phyloP scores from a whole-genome alignment of 2,797 vertebrate species.

The Tadarida brasiliensis region DNA sequence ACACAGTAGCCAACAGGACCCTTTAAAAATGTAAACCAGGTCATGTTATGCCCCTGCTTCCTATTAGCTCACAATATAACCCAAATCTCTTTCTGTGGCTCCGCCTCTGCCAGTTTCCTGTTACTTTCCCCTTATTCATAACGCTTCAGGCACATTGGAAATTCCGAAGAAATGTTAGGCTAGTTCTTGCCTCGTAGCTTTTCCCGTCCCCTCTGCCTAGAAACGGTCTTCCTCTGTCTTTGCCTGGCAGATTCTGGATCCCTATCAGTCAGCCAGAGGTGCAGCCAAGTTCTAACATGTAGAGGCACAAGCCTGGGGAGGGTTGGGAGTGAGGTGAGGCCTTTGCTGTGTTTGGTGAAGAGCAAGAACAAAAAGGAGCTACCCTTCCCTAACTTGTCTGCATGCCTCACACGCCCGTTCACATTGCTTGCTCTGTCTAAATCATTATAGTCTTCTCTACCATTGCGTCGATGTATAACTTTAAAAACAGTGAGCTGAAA shows the following conservation, averaged over 20 bases:
- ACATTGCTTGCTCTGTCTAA: neutral
- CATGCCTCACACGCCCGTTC: neutral
- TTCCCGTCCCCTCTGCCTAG: neutral
- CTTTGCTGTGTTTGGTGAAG: neutral
- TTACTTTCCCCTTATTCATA: neutral
- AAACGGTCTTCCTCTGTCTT: neutral
- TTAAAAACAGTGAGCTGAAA: neutral
- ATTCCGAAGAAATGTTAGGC: neutral
- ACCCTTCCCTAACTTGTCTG: neutral
- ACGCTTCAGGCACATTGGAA: neutral
- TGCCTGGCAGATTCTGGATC: neutral
- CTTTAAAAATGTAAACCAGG: neutral
- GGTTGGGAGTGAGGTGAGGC: neutral
- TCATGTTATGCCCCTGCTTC: neutral
- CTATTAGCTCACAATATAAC: neutral
- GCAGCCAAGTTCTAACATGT: neutral
- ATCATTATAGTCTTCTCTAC: neutral
- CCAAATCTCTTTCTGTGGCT: neutral
- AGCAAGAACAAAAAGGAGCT: neutral
- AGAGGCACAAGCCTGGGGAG: neutral
- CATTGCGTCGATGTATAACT: neutral
- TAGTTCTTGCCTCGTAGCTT: neutral
- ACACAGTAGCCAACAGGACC: neutral
- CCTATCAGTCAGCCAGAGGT: neutral
- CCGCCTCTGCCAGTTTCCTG: neutral